phyloP scores from a whole-genome alignment of 1,140 invertebrate genomes.

The Drosophila pseudoobscura region DNA sequence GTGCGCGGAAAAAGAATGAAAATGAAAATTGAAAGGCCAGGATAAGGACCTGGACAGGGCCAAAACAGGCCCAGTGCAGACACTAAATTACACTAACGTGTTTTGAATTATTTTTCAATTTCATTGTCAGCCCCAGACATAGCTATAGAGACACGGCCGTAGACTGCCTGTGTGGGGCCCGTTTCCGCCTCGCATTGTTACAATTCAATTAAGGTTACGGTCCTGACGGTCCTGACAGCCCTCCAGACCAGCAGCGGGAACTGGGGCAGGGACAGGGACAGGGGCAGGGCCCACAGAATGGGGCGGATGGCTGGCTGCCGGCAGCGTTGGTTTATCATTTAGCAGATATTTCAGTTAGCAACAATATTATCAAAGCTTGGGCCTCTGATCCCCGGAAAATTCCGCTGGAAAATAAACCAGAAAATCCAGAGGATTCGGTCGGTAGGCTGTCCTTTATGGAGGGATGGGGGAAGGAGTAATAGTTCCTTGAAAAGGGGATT shows the following conservation, averaged over 20 bases:
- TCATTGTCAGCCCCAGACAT: constrained; percentile 72
- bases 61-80: constrained; percentile 34
- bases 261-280: not conserved
- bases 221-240: no score
- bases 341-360: constrained; percentile 67
- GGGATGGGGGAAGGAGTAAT: no score
- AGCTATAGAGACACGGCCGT: not conserved
- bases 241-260: no score
- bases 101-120: constrained; percentile 82
- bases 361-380: constrained; percentile 63
- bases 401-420: constrained; percentile 23
- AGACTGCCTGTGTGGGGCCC: constrained; percentile 22
- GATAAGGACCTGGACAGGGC: not conserved
- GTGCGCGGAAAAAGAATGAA: constrained; percentile 49
- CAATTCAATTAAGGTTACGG: constrained; percentile 74
- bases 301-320: constrained; percentile 23
- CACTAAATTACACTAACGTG: constrained; percentile 82
- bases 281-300: no score
- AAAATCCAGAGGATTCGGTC: constrained; percentile 5
- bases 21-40: constrained; percentile 32
- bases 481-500: no score
- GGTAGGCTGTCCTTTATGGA: not conserved
- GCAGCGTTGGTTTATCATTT: constrained; percentile 75
- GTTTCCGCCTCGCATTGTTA: constrained; percentile 75
- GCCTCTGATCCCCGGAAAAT: constrained; percentile 54